These are phyloP conservation scores for Heterotilapia buettikoferi DNA, from an alignment of 2,113 vertebrate species.

Conservation along the genomic window DNA sequence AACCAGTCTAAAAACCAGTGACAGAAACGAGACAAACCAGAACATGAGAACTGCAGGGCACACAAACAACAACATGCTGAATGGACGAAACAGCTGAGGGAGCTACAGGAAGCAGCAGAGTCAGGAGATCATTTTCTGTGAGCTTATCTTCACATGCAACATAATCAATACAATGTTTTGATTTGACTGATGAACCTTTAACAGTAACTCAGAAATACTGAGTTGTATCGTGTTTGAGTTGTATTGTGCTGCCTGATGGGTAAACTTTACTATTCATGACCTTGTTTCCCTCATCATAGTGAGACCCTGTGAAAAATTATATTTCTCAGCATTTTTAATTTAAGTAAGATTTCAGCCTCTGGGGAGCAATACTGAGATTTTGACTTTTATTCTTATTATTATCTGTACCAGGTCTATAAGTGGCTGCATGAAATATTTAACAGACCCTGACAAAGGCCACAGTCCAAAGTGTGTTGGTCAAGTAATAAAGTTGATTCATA, in stretches of 20 bases:
- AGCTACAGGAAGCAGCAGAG: not conserved
- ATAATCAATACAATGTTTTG: not conserved
- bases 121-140: not conserved
- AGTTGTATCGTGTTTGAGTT: not conserved
- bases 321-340: not conserved
- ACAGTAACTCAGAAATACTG: not conserved
- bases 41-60: not conserved
- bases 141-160: not conserved
- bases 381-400: not conserved
- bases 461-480: not conserved
- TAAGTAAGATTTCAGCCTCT: not conserved
- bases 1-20: not conserved
- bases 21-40: not conserved
- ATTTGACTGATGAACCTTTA: not conserved
- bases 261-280: not conserved
- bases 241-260: not conserved
- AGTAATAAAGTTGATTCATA: not conserved
- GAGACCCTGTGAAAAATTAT: not conserved
- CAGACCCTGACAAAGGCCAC: not conserved
- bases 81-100: not conserved
- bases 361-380: not conserved
- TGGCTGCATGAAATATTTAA: not conserved
- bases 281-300: not conserved
- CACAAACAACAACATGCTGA: not conserved
- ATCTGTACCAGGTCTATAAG: not conserved